Percentiles rank a stretch among this genome's conserved stretches.
Conservation (phyloP, 2,888 invertebrate genomes). For the Acronicta aceris region DNA sequence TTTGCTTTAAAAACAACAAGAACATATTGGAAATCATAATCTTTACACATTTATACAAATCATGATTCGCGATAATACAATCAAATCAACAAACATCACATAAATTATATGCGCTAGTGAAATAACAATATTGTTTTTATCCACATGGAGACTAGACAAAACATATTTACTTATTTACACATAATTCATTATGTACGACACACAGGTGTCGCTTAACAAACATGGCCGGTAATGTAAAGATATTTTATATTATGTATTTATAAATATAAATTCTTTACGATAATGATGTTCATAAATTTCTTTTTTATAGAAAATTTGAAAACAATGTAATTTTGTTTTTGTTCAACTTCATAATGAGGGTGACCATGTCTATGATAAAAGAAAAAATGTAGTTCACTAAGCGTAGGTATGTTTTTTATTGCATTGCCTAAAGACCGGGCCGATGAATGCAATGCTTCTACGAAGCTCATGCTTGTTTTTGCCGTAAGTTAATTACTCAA, state of each 20-base stretch:
- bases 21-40: neutral
- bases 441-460: no score
- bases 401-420: no score
- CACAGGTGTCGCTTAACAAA: constrained; percentile 38
- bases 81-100: constrained; percentile 27
- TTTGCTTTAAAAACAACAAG: neutral
- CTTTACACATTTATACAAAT: neutral
- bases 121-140: constrained; percentile 34
- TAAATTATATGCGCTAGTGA: constrained; percentile 22
- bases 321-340: constrained; percentile 1
- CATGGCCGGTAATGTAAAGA: neutral
- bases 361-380: no score
- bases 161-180: constrained; percentile 32
- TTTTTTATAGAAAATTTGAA: neutral
- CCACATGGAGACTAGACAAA: constrained; percentile 20
- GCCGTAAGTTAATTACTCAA: no score
- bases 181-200: constrained; percentile 25
- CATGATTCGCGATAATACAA: neutral
- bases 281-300: neutral
- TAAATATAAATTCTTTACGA: neutral
- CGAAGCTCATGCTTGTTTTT: no score
- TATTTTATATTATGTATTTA: neutral
- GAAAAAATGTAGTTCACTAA: no score
- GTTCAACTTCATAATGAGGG: neutral
- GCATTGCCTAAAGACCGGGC: no score